Percentiles rank a stretch among this genome's conserved stretches.
Evolutionary conservation across 2,888 invertebrate species (phyloP).

Genomic region (Dryocosmus kuriphilus): DNA sequence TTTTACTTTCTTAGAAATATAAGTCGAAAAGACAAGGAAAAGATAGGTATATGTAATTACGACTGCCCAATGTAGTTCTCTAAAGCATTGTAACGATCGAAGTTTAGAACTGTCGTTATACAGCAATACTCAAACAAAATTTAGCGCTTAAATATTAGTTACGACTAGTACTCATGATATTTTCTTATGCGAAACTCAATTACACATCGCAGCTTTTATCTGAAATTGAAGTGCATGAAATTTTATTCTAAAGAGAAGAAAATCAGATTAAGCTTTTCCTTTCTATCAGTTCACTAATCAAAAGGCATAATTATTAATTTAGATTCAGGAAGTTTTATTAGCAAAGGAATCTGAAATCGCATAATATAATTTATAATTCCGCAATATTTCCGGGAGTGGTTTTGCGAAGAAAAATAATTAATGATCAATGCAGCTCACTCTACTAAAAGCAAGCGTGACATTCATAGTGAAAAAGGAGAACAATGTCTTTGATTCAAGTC

Average conservation of each 20-base stretch:
- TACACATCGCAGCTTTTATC: no score
- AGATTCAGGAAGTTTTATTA: background rate
- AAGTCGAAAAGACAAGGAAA: no score
- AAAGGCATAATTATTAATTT: background rate
- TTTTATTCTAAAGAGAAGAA: background rate
- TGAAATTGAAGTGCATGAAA: no score
- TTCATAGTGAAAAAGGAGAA: constrained; percentile 8
- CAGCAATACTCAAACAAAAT: no score
- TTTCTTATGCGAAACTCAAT: no score
- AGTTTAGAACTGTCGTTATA: no score
- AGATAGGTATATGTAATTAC: no score
- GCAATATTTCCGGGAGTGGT: background rate
- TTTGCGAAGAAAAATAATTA: constrained; percentile 5
- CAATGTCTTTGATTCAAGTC: constrained; percentile 1
- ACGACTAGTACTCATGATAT: no score
- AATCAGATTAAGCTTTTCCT: background rate
- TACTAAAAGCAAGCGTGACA: background rate
- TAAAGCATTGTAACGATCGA: no score
- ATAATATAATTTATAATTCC: background rate
- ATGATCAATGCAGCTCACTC: background rate
- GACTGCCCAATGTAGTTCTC: no score
- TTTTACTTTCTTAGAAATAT: no score
- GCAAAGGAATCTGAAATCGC: background rate
- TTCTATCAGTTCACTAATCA: background rate
- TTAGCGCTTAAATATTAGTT: no score